A percentile compares a stretch with the other conserved stretches of the same genome.
Evolutionary conservation across 2,888 invertebrate genomes (phyloP).

Genomic region (Archips xylosteana): DNA sequence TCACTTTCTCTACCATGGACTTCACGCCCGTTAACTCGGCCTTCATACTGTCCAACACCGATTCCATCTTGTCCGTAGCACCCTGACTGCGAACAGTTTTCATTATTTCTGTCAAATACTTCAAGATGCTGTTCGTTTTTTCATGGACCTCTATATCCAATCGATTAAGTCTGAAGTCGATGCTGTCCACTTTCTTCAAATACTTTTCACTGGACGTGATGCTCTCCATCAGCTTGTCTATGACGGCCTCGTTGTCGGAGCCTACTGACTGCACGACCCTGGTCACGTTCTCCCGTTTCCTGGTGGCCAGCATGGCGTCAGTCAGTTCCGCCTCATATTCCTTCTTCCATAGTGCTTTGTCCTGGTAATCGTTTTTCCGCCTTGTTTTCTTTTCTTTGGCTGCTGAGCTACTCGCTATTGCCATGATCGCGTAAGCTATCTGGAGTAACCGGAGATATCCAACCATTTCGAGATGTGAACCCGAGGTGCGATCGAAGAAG

Average conservation of each 20-base stretch:
- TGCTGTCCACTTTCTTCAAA: constrained; percentile 77
- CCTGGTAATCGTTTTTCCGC: constrained; percentile 58
- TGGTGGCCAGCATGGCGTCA: constrained; percentile 67
- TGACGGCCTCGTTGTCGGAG: constrained; percentile 69
- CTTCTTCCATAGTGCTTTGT: constrained; percentile 74
- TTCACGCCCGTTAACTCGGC: constrained; percentile 63
- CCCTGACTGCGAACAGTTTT: constrained; percentile 53
- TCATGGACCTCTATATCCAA: constrained; percentile 79
- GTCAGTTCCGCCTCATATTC: constrained; percentile 75
- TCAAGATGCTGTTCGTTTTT: constrained; percentile 72
- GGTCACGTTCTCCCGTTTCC: constrained; percentile 63
- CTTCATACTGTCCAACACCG: constrained; percentile 58
- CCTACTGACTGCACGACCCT: constrained; percentile 56
- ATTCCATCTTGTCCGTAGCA: constrained; percentile 58
- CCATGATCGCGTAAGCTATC: constrained; percentile 51
- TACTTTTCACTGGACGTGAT: constrained; percentile 77
- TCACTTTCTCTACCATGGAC: constrained; percentile 55
- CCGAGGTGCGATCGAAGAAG: constrained; percentile 49
- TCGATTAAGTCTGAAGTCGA: constrained; percentile 75
- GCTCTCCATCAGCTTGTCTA: constrained; percentile 75
- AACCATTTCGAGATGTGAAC: constrained; percentile 63
- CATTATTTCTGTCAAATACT: constrained; percentile 63
- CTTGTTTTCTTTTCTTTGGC: constrained; percentile 55
- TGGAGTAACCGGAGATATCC: constrained; percentile 50
- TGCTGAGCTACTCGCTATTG: constrained; percentile 53